phyloP scores from a whole-genome alignment of 2,113 vertebrate genomes.

The Eulemur rufifrons region DNA sequence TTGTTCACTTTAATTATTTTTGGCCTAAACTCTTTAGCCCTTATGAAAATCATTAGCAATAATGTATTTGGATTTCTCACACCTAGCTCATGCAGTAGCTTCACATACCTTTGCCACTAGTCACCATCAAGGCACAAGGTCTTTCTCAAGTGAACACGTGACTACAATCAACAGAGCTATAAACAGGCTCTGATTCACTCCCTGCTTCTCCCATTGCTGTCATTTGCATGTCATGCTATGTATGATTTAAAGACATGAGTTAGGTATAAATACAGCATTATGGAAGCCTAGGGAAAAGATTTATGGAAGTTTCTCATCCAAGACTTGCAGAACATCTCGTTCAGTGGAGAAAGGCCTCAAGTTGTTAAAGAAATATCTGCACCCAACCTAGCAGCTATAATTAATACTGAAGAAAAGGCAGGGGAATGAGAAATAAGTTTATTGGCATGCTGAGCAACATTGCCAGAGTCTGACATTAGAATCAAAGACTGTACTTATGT shows the following conservation, averaged over 20 bases:
- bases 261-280: background rate
- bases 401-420: background rate
- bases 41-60: slow-evolving; percentile 69
- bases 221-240: background rate
- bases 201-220: background rate
- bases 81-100: slow-evolving; percentile 11
- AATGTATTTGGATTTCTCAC: slow-evolving; percentile 35
- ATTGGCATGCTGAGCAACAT: background rate
- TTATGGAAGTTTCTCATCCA: background rate
- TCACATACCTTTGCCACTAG: slow-evolving; percentile 41
- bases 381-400: background rate
- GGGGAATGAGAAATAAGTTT: background rate
- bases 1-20: slow-evolving; percentile 69
- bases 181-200: background rate
- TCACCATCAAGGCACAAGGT: background rate
- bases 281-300: background rate
- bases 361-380: background rate
- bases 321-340: background rate
- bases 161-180: background rate
- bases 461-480: background rate
- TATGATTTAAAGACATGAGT: background rate
- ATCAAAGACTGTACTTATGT: background rate
- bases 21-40: slow-evolving; percentile 58
- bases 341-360: background rate
- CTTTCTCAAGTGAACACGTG: background rate